Conservation (phyloP, 2,113 vertebrate species). For the Mellivora capensis region DNA sequence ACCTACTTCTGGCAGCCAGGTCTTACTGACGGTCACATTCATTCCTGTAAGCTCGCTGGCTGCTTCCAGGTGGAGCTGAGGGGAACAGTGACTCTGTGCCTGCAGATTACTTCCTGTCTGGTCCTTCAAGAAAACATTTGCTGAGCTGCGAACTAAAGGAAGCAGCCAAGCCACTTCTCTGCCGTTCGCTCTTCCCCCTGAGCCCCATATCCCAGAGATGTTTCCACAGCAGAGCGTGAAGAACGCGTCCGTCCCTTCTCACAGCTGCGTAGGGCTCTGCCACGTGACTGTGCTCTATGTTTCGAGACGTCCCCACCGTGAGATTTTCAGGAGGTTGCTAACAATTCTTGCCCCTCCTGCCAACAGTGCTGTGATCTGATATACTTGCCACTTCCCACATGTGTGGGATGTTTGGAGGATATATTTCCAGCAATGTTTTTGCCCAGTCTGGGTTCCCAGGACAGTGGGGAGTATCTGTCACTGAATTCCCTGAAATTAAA, state of each 20-base stretch:
- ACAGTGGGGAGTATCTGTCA: background rate
- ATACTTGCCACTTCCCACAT: fast-evolving
- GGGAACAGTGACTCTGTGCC: background rate
- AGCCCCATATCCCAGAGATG: background rate
- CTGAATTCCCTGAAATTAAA: background rate
- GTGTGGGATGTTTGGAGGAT: background rate
- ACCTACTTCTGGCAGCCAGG: background rate
- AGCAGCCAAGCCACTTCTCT: background rate
- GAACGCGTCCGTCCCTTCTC: background rate
- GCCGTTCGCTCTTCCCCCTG: background rate
- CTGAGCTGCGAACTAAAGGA: background rate
- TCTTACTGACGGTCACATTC: background rate
- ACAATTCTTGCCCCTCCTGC: background rate
- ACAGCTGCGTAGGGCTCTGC: background rate
- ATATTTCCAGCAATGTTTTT: background rate
- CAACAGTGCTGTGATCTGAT: background rate
- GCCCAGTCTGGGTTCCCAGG: background rate
- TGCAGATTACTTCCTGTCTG: background rate
- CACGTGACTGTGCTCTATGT: background rate
- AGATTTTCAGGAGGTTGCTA: background rate
- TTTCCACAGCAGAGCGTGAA: too few species aligned
- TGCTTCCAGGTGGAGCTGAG: background rate
- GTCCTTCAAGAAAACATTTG: background rate
- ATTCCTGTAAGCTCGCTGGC: background rate
- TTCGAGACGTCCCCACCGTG: background rate